Evolutionary conservation across 2,888 invertebrate genomes (phyloP), one percentile per base, ranked within the genome.

Genomic region (Aromia moschata): DNA sequence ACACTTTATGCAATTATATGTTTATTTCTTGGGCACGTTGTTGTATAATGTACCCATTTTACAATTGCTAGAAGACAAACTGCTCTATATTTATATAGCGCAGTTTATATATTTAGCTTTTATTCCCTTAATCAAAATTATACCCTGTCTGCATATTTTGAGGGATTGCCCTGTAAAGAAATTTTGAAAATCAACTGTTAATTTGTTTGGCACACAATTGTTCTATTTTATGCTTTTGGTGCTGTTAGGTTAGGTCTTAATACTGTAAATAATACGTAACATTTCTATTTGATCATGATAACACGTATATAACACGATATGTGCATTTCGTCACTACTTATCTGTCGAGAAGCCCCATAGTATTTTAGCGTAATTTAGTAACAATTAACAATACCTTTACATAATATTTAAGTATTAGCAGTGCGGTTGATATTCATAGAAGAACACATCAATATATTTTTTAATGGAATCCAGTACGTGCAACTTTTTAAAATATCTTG

Each of bases 401-500:
- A 17, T 52, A 15, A 18, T 41, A 41, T 38, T 12, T 55, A 52
- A 16, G 30, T 31, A 30, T 52, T 52, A 30, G 17, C 40, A n/a
- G 11, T 52, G 17, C 10, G 41, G 33, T 10, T 11, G 11, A 33
- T 10, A 33, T 33, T 10, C 30, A 9, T 10, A 14, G 5, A 52
- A 12, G 30, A 16, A 16, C 41, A 17, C 52, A 41, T 41, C 15
- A 30, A 52, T 20, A 15, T 52, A 52, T 30, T 52, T 41, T 52
- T 11, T 47, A 47, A 47, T 17, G 12, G 47, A 36, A n/a, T 11
- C 1, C 9, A 3, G 15, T 30, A 40, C 15, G 10, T 18, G n/a
- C n/a, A 5, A 15, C 15, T 56, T n/a, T n/a, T 33, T 40, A 46
- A 52, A 56, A 58, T 58, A 58, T 51, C 46, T 53, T 41, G 40